Evolutionary conservation across 2,888 invertebrate genomes (phyloP).

Genomic region (Ametastegia equiseti): DNA sequence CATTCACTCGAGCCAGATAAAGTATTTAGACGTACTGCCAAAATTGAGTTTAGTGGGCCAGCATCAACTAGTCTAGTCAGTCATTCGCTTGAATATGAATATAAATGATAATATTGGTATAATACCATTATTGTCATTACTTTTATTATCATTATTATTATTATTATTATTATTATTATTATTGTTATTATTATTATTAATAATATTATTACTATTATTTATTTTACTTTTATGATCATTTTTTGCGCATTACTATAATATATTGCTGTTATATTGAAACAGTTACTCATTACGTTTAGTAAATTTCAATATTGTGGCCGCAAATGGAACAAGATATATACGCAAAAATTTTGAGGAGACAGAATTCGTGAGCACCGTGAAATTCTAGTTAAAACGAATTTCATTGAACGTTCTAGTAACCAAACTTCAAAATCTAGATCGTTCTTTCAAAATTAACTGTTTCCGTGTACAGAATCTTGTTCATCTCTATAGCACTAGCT

Average conservation of each 20-base stretch:
- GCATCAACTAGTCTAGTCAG: slow-evolving; percentile 38
- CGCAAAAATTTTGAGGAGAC: background rate
- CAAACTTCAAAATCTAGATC: background rate
- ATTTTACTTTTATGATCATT: too few relatives aligned
- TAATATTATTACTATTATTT: background rate
- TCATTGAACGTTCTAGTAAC: background rate
- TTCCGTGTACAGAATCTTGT: background rate
- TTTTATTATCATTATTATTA: slow-evolving; percentile 23
- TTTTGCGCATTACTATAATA: background rate
- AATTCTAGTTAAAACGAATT: background rate
- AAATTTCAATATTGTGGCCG: slow-evolving; percentile 29
- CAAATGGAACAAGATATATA: background rate
- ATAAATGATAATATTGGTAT: too few relatives aligned
- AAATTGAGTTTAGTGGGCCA: slow-evolving; percentile 43
- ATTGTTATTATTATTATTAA: slow-evolving; percentile 26
- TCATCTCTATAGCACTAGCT: background rate
- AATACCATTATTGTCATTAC: slow-evolving; percentile 17
- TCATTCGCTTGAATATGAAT: slow-evolving; percentile 35
- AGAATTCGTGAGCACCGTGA: background rate
- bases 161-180: background rate
- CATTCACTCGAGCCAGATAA: background rate
- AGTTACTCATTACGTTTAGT: slow-evolving; percentile 43
- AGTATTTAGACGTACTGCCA: slow-evolving; percentile 49
- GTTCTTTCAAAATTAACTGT: background rate
- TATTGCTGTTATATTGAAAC: background rate